phyloP scores from a whole-genome alignment of 1,140 invertebrate species.

The Neodiprion pinetum region DNA sequence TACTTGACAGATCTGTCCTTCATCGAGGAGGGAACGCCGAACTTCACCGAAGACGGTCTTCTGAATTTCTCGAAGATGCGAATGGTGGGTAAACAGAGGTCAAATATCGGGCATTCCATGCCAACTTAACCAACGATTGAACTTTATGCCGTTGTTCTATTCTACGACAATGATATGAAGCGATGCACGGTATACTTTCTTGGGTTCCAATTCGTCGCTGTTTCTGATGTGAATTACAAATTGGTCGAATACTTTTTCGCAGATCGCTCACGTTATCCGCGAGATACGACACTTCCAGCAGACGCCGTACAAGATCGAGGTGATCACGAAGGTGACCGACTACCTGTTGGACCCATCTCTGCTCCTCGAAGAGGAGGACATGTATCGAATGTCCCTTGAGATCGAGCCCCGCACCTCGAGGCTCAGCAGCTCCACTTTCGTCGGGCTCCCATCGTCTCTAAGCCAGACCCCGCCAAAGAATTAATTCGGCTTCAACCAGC shows the following conservation, averaged over 20 bases:
- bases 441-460: slow-evolving; percentile 39
- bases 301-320: slow-evolving; percentile 90
- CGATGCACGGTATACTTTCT: slow-evolving; percentile 1
- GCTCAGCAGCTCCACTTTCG: slow-evolving; percentile 58
- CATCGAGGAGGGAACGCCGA: slow-evolving; percentile 93
- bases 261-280: slow-evolving; percentile 93
- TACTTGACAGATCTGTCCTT: slow-evolving; percentile 93
- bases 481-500: slow-evolving; percentile 10
- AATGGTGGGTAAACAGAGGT: slow-evolving; percentile 73
- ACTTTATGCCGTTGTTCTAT: no score
- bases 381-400: slow-evolving; percentile 83
- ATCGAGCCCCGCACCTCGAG: slow-evolving; percentile 81
- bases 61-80: slow-evolving; percentile 97
- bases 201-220: not conserved
- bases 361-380: slow-evolving; percentile 81
- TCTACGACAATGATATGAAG: no score
- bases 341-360: slow-evolving; percentile 83
- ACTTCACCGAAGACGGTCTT: slow-evolving; percentile 89
- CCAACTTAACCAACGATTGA: no score
- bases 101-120: not conserved
- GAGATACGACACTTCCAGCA: slow-evolving; percentile 93
- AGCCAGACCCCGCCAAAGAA: slow-evolving; percentile 35
- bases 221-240: slow-evolving; percentile 3
- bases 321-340: slow-evolving; percentile 80
- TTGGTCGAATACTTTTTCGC: slow-evolving; percentile 45